A percentile compares a stretch with the other conserved stretches of the same genome.
phyloP scores from a whole-genome alignment of 1,140 invertebrate genomes.

The Brachionus asplanchnoidis region DNA sequence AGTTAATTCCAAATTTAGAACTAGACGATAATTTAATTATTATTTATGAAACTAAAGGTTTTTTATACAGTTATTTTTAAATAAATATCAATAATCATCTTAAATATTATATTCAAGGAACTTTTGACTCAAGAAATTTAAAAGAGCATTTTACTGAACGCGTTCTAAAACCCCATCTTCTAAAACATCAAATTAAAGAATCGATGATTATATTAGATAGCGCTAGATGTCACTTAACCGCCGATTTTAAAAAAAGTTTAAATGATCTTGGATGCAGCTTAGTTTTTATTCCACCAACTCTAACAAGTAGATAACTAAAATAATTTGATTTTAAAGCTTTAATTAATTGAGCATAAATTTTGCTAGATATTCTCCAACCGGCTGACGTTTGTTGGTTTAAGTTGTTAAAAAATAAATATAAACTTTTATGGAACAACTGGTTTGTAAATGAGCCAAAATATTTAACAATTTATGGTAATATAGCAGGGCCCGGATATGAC shows the following conservation, averaged over 20 bases:
- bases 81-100: conserved; percentile 7
- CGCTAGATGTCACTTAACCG: background rate
- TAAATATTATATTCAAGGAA: conserved; percentile 4
- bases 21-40: background rate
- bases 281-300: background rate
- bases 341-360: background rate
- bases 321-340: background rate
- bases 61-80: background rate
- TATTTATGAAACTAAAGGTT: conserved; percentile 22
- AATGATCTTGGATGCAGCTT: background rate
- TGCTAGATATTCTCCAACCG: conserved; percentile 3
- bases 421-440: background rate
- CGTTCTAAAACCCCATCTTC: conserved; percentile 4
- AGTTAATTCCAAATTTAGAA: background rate
- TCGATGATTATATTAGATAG: conserved; percentile 1
- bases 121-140: conserved; percentile 27
- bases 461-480: no score
- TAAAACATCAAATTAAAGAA: conserved; percentile 30
- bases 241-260: conserved; percentile 17
- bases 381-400: conserved; percentile 20
- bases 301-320: conserved; percentile 2
- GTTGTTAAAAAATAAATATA: conserved; percentile 18
- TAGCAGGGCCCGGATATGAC: background rate
- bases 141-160: conserved; percentile 12
- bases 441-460: background rate